Evolutionary conservation across 2,888 invertebrate genomes (phyloP).

Genomic region (Drosophila imparisetae): DNA sequence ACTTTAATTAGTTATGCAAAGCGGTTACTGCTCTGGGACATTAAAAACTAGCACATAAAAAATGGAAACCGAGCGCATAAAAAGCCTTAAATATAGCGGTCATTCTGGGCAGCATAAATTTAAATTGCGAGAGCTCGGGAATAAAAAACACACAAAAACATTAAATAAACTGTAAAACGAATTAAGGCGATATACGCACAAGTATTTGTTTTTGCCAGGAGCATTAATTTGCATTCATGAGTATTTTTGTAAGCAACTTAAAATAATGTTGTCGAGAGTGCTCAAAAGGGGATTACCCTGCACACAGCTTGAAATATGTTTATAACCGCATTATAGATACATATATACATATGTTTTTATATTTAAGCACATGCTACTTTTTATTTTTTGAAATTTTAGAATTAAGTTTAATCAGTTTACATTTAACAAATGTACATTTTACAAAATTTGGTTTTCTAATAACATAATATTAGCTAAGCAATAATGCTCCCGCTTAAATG

Average conservation of each 20-base stretch:
- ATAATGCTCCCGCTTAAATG: not conserved
- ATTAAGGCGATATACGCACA: conserved; percentile 31
- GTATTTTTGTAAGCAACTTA: conserved; percentile 22
- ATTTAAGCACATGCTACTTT: not conserved
- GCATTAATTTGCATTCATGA: conserved; percentile 44
- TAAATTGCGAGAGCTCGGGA: conserved; percentile 48
- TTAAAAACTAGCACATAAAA: conserved; percentile 49
- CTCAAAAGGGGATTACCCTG: not conserved
- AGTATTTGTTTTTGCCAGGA: conserved; percentile 8
- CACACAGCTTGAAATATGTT: not conserved
- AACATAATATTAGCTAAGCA: not conserved
- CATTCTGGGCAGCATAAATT: conserved; percentile 39
- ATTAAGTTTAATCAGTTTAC: not conserved
- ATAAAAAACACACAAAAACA: conserved; percentile 28
- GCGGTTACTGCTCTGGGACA: conserved; percentile 55
- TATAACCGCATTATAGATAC: not conserved
- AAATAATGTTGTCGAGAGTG: not conserved
- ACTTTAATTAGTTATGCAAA: conserved; percentile 79
- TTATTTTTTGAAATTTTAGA: not conserved
- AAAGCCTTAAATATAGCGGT: conserved; percentile 40
- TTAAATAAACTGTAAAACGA: conserved; percentile 38
- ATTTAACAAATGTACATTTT: too few relatives aligned
- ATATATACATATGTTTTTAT: not conserved
- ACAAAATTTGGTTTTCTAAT: not conserved
- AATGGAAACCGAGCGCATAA: conserved; percentile 31